Base-by-base conservation (phyloP, 2,797 vertebrate genomes). In the Leptoclinus maculatus region DNA sequence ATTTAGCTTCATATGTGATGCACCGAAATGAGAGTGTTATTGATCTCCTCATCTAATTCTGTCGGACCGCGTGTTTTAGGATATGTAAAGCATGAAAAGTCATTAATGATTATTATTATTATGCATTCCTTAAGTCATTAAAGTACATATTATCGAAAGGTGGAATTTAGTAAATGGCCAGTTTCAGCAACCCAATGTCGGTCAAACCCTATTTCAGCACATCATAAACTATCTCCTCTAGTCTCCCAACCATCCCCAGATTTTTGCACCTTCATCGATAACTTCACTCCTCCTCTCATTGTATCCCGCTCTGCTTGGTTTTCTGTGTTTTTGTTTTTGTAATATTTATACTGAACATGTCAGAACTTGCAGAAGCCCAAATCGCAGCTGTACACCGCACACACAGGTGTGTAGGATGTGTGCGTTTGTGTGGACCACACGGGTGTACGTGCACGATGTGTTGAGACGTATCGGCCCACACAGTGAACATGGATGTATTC, bases 281-380 rank as follows among this genome's bases (percentile, higher is more conserved):
- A 0, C 1, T 34, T 38, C 17, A 36, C 49, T 32, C 65, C 4
- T 3, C 34, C 29, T 66, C 58, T 54, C 29, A 1, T 63, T 68
- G 76, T 27, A 32, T 64, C 81, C 67, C 80, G 25, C 9, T 82
- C 54, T 66, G 59, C 78, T 79, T 90, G 78, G 76, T 82, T 84
- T 79, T 88, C 76, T 69, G 45, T 80, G 63, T 63, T 63, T n/a
- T 81, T 88, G 82, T 79, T 92, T 92, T 91, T 91, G 66, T 89
- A 85, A 94, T 94, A 95, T 95, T 96, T 95, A 94, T 93, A 87
- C 80, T 70, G 65, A 89, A 82, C 88, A 80, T 88, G 90, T 92
- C 94, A 87, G 88, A 94, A 93, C 86, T 83, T 76, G 83, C 91
- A 88, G 92, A 95, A 91, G 87, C 90, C 90, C 89, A 58, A 74